Evolutionary conservation across 2,113 vertebrate species (phyloP).

Genomic region (cattle (Bos taurus)): DNA sequence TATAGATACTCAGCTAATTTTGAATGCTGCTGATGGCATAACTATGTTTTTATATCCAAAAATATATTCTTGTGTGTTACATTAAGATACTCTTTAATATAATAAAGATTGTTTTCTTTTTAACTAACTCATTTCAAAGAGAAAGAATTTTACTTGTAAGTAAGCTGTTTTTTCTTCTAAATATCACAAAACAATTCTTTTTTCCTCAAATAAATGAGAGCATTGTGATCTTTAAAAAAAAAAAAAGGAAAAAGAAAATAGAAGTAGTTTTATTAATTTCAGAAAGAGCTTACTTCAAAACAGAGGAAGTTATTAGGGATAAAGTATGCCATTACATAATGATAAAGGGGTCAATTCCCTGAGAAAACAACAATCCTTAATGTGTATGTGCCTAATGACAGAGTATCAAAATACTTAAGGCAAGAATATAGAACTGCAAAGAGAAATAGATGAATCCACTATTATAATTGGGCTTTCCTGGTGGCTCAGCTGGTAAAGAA

Average conservation of each 20-base stretch:
- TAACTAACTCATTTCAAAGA: slow-evolving; percentile 13
- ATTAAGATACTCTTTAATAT: neutral
- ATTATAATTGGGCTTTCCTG: neutral
- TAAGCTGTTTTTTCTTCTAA: neutral
- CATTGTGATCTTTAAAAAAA: neutral
- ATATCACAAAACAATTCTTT: neutral
- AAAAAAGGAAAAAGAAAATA: neutral
- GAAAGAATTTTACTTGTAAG: neutral
- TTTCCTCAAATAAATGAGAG: slow-evolving; percentile 42
- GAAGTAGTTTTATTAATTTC: neutral
- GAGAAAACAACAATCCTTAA: neutral
- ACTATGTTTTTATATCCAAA: slow-evolving; percentile 20
- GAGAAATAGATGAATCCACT: neutral
- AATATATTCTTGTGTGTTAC: slow-evolving; percentile 14
- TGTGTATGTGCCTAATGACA: neutral
- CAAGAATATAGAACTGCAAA: neutral
- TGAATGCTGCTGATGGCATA: neutral
- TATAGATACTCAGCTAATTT: neutral
- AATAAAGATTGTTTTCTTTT: neutral
- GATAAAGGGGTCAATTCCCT: neutral
- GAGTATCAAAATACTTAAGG: neutral
- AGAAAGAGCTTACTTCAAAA: neutral
- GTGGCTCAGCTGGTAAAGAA: neutral
- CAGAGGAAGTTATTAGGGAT: neutral
- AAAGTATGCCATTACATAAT: neutral